phyloP scores from a whole-genome alignment of 2,888 invertebrate species.

The Gonocerus acuteangulatus region DNA sequence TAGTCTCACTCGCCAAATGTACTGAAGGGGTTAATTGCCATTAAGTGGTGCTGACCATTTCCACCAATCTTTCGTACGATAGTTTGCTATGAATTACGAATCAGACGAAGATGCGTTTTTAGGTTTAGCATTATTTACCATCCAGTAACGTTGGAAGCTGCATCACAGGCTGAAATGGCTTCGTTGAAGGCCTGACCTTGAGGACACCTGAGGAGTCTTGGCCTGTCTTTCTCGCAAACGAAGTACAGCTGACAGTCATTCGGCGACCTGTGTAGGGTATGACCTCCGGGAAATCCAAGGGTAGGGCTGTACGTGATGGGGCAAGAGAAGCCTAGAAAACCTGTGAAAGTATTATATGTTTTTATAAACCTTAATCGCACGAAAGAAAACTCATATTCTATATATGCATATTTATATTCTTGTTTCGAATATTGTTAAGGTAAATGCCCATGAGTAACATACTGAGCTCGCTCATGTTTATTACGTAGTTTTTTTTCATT shows the following conservation, averaged over 20 bases:
- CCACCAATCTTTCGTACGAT: too few species aligned
- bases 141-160: constrained; percentile 65
- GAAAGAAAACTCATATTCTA: neutral
- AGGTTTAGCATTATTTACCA: too few species aligned
- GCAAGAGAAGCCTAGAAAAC: constrained; percentile 71
- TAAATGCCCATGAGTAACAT: too few species aligned
- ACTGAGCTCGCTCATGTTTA: too few species aligned
- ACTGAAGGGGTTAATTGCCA: too few species aligned
- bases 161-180: constrained; percentile 61
- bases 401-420: neutral
- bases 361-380: neutral
- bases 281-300: constrained; percentile 43
- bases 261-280: constrained; percentile 32
- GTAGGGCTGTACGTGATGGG: constrained; percentile 50
- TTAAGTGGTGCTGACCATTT: too few species aligned
- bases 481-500: too few species aligned
- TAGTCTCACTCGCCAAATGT: too few species aligned
- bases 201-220: constrained; percentile 68
- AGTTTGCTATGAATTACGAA: too few species aligned
- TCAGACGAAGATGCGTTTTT: too few species aligned
- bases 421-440: too few species aligned
- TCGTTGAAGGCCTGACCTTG: constrained; percentile 71
- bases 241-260: constrained; percentile 64
- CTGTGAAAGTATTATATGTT: constrained; percentile 50
- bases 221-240: constrained; percentile 63